Evolutionary conservation across 2,797 vertebrate genomes (phyloP).

Genomic region (Aplochiton taeniatus): DNA sequence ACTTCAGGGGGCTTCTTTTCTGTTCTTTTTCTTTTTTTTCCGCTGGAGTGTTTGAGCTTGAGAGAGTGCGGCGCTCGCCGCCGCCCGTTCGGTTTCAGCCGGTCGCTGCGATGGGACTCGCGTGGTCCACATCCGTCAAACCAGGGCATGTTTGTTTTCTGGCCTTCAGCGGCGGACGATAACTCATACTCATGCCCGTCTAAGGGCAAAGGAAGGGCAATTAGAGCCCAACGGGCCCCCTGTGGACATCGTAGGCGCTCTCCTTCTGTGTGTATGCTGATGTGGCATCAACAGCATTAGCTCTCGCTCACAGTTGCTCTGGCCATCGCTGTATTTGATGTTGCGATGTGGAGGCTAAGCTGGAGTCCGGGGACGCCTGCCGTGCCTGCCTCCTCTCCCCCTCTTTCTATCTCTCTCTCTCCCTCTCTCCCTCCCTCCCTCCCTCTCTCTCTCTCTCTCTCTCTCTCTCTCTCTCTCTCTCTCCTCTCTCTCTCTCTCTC

Average conservation of each 20-base stretch:
- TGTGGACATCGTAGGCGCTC: too few species aligned
- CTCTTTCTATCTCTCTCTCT: not conserved
- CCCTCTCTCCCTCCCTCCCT: not conserved
- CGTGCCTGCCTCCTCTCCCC: not conserved
- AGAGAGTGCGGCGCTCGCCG: too few species aligned
- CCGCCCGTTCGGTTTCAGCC: too few species aligned
- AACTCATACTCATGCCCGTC: slow-evolving; percentile 72
- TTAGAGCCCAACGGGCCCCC: slow-evolving; percentile 78
- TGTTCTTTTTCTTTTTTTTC: too few species aligned
- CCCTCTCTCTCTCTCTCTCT: not conserved
- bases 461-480: too few species aligned
- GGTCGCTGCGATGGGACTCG: too few species aligned
- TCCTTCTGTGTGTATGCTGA: slow-evolving; percentile 53
- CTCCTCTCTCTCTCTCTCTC: not conserved
- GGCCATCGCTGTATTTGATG: not conserved
- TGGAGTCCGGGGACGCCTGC: slow-evolving; percentile 51
- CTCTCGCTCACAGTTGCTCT: not conserved
- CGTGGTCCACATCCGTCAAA: too few species aligned
- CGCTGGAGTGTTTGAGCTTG: too few species aligned
- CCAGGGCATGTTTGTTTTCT: slow-evolving; percentile 54
- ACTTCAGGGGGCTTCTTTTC: not conserved
- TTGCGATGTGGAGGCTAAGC: slow-evolving; percentile 71
- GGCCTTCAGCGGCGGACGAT: slow-evolving; percentile 74
- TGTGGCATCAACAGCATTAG: slow-evolving; percentile 68
- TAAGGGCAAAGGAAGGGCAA: slow-evolving; percentile 77